A percentile compares a stretch with the other conserved stretches of the same genome.
Evolutionary conservation across 2,797 vertebrate species (phyloP).

Genomic region (Sebastes dallii): DNA sequence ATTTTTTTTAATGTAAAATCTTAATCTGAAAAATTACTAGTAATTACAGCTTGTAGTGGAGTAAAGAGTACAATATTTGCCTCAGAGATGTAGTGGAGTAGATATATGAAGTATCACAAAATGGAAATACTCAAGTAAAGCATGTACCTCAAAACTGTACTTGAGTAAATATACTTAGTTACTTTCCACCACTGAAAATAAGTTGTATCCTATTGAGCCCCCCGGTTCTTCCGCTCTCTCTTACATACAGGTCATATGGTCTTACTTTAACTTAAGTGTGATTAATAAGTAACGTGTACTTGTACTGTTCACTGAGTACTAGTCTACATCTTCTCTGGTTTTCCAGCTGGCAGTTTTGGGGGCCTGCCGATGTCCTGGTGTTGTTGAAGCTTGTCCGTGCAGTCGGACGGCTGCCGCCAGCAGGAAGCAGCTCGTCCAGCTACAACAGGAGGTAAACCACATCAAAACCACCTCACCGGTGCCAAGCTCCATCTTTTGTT

Average conservation of each 20-base stretch:
- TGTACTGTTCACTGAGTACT: not conserved
- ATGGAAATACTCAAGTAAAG: too few species aligned
- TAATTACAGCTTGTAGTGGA: too few species aligned
- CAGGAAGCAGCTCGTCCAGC: constrained; percentile 85
- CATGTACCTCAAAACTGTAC: too few species aligned
- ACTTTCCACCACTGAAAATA: too few species aligned
- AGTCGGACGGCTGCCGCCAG: constrained; percentile 85
- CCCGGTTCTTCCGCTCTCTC: too few species aligned
- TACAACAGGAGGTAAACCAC: constrained; percentile 85
- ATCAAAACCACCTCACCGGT: not conserved
- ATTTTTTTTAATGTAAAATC: not conserved
- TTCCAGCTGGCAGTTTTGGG: constrained; percentile 87
- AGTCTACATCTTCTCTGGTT: constrained; percentile 6
- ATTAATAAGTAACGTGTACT: not conserved
- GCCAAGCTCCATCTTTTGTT: not conserved
- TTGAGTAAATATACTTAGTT: too few species aligned
- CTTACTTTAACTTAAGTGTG: not conserved
- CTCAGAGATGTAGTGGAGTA: too few species aligned
- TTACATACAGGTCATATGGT: not conserved
- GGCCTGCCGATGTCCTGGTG: constrained; percentile 83
- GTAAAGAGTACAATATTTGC: too few species aligned
- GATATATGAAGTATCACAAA: too few species aligned
- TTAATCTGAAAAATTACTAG: too few species aligned
- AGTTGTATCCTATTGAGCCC: too few species aligned
- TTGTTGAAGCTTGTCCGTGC: constrained; percentile 84